Evolutionary conservation across 2,797 vertebrate genomes (phyloP).

Genomic region (Trematocara caparti): DNA sequence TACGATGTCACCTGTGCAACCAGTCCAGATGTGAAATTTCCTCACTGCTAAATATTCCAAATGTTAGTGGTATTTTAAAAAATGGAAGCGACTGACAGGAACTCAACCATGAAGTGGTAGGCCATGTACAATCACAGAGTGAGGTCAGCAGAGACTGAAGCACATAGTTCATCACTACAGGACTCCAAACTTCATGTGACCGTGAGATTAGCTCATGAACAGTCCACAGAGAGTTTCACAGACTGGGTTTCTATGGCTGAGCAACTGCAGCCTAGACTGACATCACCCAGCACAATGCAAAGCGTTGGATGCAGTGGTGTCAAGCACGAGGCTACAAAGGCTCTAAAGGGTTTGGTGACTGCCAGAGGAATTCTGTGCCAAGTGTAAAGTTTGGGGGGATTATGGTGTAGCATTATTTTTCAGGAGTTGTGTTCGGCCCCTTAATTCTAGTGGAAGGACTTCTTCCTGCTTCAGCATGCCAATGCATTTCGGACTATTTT

Average conservation of each 20-base stretch:
- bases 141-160: neutral
- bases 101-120: neutral
- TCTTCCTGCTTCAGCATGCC: neutral
- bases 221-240: neutral
- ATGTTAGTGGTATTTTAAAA: neutral
- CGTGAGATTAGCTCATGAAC: neutral
- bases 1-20: neutral
- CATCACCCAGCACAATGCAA: neutral
- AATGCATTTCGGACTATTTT: neutral
- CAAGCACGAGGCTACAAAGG: neutral
- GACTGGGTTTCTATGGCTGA: neutral
- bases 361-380: neutral
- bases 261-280: neutral
- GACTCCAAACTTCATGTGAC: neutral
- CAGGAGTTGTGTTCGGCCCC: neutral
- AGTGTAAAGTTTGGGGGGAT: neutral
- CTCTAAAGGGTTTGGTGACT: neutral
- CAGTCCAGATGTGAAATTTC: neutral
- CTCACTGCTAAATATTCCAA: neutral
- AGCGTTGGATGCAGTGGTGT: neutral
- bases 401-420: neutral
- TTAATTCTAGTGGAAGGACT: neutral
- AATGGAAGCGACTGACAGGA: neutral
- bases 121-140: neutral
- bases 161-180: neutral